Evolutionary conservation across 2,888 invertebrate genomes (phyloP).

Genomic region (Ecliptopera silaceata): DNA sequence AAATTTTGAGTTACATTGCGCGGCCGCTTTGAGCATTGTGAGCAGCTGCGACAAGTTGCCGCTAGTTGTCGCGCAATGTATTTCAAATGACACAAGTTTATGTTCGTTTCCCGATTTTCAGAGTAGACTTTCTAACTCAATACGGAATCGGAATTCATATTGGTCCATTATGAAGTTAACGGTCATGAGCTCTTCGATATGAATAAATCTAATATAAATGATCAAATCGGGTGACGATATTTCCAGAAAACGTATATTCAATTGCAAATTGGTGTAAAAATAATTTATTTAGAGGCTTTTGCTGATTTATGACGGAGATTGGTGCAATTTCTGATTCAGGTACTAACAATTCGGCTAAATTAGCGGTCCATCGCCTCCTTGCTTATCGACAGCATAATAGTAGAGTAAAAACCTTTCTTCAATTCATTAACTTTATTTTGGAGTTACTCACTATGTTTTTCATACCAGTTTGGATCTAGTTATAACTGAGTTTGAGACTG

Average conservation of each 20-base stretch:
- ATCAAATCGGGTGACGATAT: constrained; percentile 10
- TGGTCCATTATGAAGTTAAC: constrained; percentile 1
- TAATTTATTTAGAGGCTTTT: constrained; percentile 6
- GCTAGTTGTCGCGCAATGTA: too few species aligned
- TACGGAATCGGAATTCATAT: constrained; percentile 2
- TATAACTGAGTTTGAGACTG: too few species aligned
- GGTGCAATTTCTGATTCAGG: not conserved
- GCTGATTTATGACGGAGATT: constrained; percentile 13
- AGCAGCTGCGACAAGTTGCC: too few species aligned
- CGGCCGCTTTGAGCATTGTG: too few species aligned
- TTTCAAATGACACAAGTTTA: too few species aligned
- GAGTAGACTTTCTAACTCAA: not conserved
- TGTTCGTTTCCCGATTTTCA: too few species aligned
- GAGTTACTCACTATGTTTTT: too few species aligned
- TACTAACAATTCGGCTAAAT: not conserved
- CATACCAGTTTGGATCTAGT: too few species aligned
- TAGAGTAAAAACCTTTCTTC: too few species aligned
- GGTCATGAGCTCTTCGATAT: constrained; percentile 1
- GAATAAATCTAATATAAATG: constrained; percentile 10
- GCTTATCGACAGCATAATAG: too few species aligned
- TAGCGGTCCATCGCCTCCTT: not conserved
- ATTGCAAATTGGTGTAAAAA: constrained; percentile 12
- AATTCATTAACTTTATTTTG: too few species aligned
- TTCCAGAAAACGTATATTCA: constrained; percentile 3
- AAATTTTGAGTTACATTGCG: too few species aligned